phyloP scores from a whole-genome alignment of 1,140 invertebrate genomes.

The Tetramorium parvispinum region DNA sequence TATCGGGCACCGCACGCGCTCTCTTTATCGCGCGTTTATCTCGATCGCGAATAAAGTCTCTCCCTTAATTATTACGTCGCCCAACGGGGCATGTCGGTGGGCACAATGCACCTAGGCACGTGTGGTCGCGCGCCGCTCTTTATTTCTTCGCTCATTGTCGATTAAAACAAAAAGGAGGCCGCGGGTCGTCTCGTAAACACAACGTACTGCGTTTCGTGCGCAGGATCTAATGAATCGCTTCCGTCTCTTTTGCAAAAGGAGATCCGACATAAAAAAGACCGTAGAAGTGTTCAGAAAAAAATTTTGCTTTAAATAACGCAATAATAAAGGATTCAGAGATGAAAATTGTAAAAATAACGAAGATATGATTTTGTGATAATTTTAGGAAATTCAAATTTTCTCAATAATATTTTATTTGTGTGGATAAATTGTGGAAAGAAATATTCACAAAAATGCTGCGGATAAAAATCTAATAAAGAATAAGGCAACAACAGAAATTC shows the following conservation, averaged over 20 bases:
- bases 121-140: constrained; percentile 72
- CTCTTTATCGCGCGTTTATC: constrained; percentile 74
- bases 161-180: constrained; percentile 79
- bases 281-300: background rate
- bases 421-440: background rate
- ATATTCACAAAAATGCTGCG: background rate
- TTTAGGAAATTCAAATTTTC: background rate
- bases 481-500: background rate
- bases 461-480: background rate
- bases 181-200: constrained; percentile 68
- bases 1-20: constrained; percentile 47
- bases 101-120: constrained; percentile 76
- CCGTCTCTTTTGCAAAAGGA: constrained; percentile 32
- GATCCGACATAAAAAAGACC: background rate
- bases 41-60: constrained; percentile 76
- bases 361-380: background rate
- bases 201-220: constrained; percentile 17
- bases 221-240: constrained; percentile 67
- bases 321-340: background rate
- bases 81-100: constrained; percentile 67
- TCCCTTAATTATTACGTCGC: constrained; percentile 80
- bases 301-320: background rate
- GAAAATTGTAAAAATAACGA: background rate
- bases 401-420: background rate
- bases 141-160: constrained; percentile 73